These are phyloP conservation scores for Neria commutata DNA, from an alignment of 2,888 invertebrate species.

Conservation along the genomic window DNA sequence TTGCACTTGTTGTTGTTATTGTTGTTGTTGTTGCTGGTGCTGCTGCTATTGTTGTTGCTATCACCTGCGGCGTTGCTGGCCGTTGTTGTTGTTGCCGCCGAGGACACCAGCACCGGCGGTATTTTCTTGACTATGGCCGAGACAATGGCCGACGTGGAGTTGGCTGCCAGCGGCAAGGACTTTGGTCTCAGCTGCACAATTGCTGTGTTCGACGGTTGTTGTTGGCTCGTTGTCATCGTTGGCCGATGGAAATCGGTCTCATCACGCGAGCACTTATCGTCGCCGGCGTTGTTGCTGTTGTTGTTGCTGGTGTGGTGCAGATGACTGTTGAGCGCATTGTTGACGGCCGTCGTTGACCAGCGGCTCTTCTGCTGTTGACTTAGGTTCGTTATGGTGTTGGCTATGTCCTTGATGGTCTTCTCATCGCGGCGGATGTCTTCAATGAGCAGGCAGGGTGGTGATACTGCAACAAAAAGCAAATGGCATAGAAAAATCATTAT, in stretches of 20 bases:
- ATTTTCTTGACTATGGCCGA: constrained; percentile 63
- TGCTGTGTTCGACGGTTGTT: constrained; percentile 27
- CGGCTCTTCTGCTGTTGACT: constrained; percentile 62
- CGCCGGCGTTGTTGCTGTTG: constrained; percentile 26
- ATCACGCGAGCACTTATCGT: constrained; percentile 59
- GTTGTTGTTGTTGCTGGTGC: constrained; percentile 26
- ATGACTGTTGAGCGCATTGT: constrained; percentile 51
- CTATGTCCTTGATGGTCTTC: constrained; percentile 80
- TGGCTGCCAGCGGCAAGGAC: constrained; percentile 60
- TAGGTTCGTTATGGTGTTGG: constrained; percentile 80
- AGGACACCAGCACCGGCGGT: constrained; percentile 54
- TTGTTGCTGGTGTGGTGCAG: constrained; percentile 40
- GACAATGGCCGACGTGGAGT: constrained; percentile 61
- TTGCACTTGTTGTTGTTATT: constrained; percentile 35
- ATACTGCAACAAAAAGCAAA: constrained; percentile 40
- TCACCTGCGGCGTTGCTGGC: constrained; percentile 15
- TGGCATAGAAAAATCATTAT: constrained; percentile 4
- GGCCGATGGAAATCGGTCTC: constrained; percentile 56
- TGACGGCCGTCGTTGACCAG: constrained; percentile 66
- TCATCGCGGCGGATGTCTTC: constrained; percentile 68
- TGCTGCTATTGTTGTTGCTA: constrained; percentile 26
- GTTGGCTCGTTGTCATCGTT: constrained; percentile 25
- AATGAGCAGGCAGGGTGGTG: constrained; percentile 58
- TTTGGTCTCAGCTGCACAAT: constrained; percentile 55
- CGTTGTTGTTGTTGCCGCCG: constrained; percentile 34